Evolutionary conservation across 2,113 vertebrate genomes (phyloP), one percentile per base, ranked within the genome.

Genomic region (Dendrocopos noguchii): DNA sequence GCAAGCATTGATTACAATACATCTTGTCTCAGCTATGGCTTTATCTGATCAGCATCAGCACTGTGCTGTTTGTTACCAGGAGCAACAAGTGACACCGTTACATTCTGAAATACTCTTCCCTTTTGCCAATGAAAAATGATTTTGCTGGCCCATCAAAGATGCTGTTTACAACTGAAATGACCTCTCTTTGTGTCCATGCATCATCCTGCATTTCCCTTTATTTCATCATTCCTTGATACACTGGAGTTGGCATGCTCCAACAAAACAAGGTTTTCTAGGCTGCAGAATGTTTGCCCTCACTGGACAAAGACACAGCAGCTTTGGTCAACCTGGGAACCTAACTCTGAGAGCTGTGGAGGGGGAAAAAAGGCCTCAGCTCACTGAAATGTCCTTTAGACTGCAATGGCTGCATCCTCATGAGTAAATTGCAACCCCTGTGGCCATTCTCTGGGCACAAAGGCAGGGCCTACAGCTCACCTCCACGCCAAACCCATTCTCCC

Each of bases 241-340:
- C 47, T 12, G 8, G 24, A 65, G 12, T 21, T 64, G 20, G n/a
- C 44, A 5, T 10, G 4, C 19, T 56, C 33, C 19, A 52, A 24
- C 15, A 74, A 74, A 36, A 17, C 12, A 44, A 56, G 9, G 15
- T 70, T 70, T 73, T 70, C 24, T 29, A 47, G 15, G 42, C 39
- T 81, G 33, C 17, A 28, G 27, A n/a, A 42, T n/a, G 10, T 4
- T 73, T 53, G 10, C 19, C 15, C 28, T 34, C 50, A 46, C 15
- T 19, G 0, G 1, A 57, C 39, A 68, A 84, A 13, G 34, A 87
- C 78, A 39, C 0, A 0, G 15, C 6, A 47, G 5, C 13, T 83
- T 86, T 59, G 33, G 20, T 68, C 72, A 75, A 56, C 12, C 28
- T 67, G 7, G 61, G 39, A 64, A 71, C 16, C 6, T 52, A 16